Conservation (phyloP, 1,140 invertebrate genomes). For the Acromyrmex charruanus region DNA sequence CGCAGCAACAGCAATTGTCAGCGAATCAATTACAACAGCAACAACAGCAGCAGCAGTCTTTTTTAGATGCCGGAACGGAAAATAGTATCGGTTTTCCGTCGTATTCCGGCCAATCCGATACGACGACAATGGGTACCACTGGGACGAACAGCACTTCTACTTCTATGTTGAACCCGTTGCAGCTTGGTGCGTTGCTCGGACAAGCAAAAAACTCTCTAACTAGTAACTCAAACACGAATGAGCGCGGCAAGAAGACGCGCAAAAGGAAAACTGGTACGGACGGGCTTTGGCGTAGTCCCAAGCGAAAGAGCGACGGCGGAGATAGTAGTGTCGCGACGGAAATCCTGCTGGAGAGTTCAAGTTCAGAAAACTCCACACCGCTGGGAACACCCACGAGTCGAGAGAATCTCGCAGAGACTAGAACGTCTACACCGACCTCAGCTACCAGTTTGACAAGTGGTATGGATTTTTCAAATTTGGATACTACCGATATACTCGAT, state of each 20-base stretch:
- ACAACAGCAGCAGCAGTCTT: conserved; percentile 85
- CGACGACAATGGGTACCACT: conserved; percentile 74
- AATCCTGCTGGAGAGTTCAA: conserved; percentile 89
- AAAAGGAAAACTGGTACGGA: conserved; percentile 86
- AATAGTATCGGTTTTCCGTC: conserved; percentile 87
- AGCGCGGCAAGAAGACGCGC: conserved; percentile 82
- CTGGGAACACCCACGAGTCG: conserved; percentile 87
- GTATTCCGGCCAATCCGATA: conserved; percentile 87
- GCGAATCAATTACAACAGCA: conserved; percentile 74
- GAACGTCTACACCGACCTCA: conserved; percentile 87
- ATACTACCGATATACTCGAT: conserved; percentile 88
- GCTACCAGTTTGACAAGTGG: conserved; percentile 88
- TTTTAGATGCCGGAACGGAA: conserved; percentile 87
- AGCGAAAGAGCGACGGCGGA: conserved; percentile 85
- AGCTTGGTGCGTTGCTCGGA: conserved; percentile 81
- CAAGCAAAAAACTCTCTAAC: conserved; percentile 78
- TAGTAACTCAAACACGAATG: conserved; percentile 63
- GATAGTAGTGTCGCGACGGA: conserved; percentile 78
- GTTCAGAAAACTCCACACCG: conserved; percentile 88
- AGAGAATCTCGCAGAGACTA: conserved; percentile 84
- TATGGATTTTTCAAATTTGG: conserved; percentile 89
- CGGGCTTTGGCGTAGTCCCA: conserved; percentile 86
- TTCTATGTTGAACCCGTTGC: conserved; percentile 80
- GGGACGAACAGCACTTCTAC: conserved; percentile 24
- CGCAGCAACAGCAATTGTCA: conserved; percentile 56